phyloP scores from a whole-genome alignment of 2,888 invertebrate genomes.

The Nomada hirtipes region DNA sequence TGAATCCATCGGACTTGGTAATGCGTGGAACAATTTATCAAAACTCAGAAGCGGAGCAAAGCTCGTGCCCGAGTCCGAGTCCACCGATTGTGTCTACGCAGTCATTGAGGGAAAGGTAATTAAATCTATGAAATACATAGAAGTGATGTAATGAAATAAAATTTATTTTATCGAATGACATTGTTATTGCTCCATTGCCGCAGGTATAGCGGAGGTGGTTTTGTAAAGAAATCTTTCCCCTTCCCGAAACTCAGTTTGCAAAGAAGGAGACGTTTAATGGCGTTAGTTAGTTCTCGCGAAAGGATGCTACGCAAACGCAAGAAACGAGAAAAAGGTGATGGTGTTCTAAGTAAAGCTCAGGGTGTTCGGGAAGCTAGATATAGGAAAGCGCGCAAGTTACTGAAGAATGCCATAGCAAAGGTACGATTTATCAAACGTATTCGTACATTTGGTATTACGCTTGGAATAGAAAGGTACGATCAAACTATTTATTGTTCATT shows the following conservation, averaged over 20 bases:
- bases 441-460: too few species aligned
- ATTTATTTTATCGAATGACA: constrained; percentile 6
- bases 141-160: background rate
- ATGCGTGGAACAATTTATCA: constrained; percentile 81
- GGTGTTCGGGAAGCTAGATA: constrained; percentile 81
- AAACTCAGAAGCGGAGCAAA: constrained; percentile 79
- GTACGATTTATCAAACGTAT: constrained; percentile 68
- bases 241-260: constrained; percentile 86
- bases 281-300: constrained; percentile 83
- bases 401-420: constrained; percentile 85
- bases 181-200: constrained; percentile 20
- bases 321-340: constrained; percentile 79
- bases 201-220: constrained; percentile 85
- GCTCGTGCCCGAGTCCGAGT: constrained; percentile 77
- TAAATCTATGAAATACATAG: background rate
- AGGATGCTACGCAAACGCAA: constrained; percentile 82
- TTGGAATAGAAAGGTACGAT: background rate
- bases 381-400: constrained; percentile 83
- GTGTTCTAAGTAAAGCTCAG: constrained; percentile 75
- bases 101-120: constrained; percentile 80
- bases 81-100: constrained; percentile 77
- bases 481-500: constrained; percentile 23
- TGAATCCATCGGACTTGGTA: constrained; percentile 80
- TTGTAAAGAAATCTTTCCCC: constrained; percentile 86
- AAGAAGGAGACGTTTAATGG: constrained; percentile 85